Evolutionary conservation across 2,888 invertebrate species (phyloP), one percentile per base, ranked within the genome.

Genomic region (Watsonalla cultraria): DNA sequence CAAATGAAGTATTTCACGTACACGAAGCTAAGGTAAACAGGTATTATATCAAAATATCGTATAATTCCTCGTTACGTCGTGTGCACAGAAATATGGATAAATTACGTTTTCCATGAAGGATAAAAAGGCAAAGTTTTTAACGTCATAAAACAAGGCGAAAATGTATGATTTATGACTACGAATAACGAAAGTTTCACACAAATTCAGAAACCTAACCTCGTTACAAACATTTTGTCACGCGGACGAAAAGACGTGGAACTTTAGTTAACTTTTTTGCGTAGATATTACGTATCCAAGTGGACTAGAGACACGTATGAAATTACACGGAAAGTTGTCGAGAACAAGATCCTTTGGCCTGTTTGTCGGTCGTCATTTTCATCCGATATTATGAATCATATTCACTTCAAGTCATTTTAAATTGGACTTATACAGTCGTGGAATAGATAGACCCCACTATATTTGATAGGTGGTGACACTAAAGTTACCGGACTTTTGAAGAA

Each of bases 241-340:
- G 45, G 52, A 51, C 52, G 54, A 59, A 52, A 59, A 64, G 56
- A 62, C 4, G 24, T 24, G 24, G 55, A 59, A 62, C 61, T 55
- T 58, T 13, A 24, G 34, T 33, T 50, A 42, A 11, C 11, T 11
- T 8, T 42, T 42, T 42, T 8, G 7, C 9, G 9, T 37, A 37
- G 7, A 37, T 37, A 37, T 42, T 11, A 8, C 42, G 9, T 11
- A 42, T 11, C 11, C 8, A 11, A 8, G 42, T 5, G 8, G 42
- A 11, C 8, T 11, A 42, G 7, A 37, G 37, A 37, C 7, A 37
- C 8, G 8, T 37, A 8, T 24, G 24, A 24, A 24, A 24, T 24
- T 24, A 24, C 24, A 24, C 24, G 24, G 4, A 24, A 24, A 24
- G 5, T 33, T 24, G 46, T 15, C 46, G 24, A 15, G 7, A 33